Base-by-base conservation (phyloP, 37 sponge, comb jelly and placozoan genomes). In the Chondrosia reniformis region DNA sequence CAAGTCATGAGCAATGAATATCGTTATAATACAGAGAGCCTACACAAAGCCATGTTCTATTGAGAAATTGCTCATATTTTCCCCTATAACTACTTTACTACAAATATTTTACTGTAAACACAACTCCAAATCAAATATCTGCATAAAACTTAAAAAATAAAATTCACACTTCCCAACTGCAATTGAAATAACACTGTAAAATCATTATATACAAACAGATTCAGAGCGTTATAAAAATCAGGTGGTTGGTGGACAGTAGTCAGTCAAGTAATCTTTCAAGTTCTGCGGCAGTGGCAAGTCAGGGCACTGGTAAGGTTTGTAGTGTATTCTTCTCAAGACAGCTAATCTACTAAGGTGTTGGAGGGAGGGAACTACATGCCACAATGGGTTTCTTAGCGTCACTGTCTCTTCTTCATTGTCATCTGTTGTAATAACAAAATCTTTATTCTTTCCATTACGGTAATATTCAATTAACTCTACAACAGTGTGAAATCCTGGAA, bases 381-480 rank as follows among this genome's bases (percentile, higher is more conserved):
- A 82, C 13, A 93, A 38, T 5, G 97, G 97, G 63, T 90, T 85
- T 5, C 59, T 63, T 37, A 96, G 66, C 52, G 41, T 41, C 22
- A 96, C 97, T 27, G 83, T 58, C 38, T 93, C 76, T 33, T 88
- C 84, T 21, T 78, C 89, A 19, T 83, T 56, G 54, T 84, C 82
- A 1, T 90, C 90, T 4, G 89, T 77, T 43, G 46, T 67, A 10
- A 94, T 84, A 36, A 85, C 84, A 33, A 94, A 94, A 56, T 75
- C 46, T 32, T 77, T 74, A 38, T 62, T 80, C 0, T 63, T 28
- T 4, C 77, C 77, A 49, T 85, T 84, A 10, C 85, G 46, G 63
- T 94, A 94, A 44, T 90, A 88, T 12, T 94, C 84, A 40, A 91
- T 75, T 39, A 94, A 49, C 59, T 88, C 92, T 0, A 90, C 93